Evolutionary conservation across 2,797 vertebrate genomes (phyloP), one percentile per base, ranked within the genome.

Genomic region (Anguilla anguilla): DNA sequence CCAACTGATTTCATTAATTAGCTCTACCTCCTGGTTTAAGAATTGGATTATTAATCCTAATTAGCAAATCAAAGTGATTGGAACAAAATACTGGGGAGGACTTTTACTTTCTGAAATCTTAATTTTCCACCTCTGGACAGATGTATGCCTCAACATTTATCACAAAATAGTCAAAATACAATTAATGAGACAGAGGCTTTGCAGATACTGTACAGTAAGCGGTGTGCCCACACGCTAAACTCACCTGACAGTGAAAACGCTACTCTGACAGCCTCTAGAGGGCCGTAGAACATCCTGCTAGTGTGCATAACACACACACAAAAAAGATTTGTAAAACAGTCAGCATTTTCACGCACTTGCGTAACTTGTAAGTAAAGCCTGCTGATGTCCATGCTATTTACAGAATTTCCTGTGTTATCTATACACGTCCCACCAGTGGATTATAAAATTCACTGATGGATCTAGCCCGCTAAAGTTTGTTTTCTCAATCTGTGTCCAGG

Each of bases 401-500:
- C 69, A 74, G 31, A 35, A 74, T 74, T n/a, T 28, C 25, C 7
- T 7, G 22, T 25, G 64, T n/a, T 67, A 67, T 67, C 22, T 28
- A 69, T 28, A 28, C n/a, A 69, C 0, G 10, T 25, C 64, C 10
- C 6, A 67, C 64, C 64, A n/a, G 13, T n/a, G 7, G 25, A n/a
- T 69, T 69, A 11, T 11, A 28, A 28, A 69, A 69, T 17, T 79
- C 4, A 79, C 39, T 39, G 35, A 79, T 46, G 35, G 9, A 79
- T 79, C 17, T 43, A 74, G 35, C 17, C 17, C 10, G 69, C n/a
- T 72, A 35, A 55, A 28, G 67, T 83, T 31, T 28, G 6, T 83
- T 88, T 46, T 87, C 31, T 67, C n/a, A n/a, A 28, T 35, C 53
- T 84, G 7, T 2, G 86, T 89, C 17, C 11, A 95, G 94, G 87